A percentile compares a stretch with the other conserved stretches of the same genome.
Conservation (phyloP, 2,888 invertebrate genomes). For the Cylindroiulus punctatus region DNA sequence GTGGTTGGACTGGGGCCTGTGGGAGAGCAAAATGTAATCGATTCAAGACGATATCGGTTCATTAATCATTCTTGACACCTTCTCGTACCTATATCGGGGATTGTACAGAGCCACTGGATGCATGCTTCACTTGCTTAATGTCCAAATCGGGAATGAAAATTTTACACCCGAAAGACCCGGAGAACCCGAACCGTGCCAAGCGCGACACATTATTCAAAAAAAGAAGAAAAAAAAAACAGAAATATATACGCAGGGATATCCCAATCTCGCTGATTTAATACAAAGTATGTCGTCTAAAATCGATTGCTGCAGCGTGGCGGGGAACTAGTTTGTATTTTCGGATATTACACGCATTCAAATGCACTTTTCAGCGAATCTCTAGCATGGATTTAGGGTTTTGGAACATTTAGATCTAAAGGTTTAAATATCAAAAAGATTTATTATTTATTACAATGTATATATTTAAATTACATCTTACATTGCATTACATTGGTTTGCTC, state of each 20-base stretch:
- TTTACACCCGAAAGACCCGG: constrained; percentile 53
- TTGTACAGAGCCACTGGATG: constrained; percentile 42
- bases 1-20: constrained; percentile 19
- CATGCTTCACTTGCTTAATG: constrained; percentile 48
- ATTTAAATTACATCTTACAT: too few species aligned
- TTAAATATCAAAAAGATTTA: too few species aligned
- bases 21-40: constrained; percentile 50
- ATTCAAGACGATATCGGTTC: constrained; percentile 53
- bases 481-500: too few species aligned
- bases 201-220: constrained; percentile 44
- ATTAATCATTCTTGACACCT: constrained; percentile 56
- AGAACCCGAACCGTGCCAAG: constrained; percentile 28
- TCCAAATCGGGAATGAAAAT: constrained; percentile 54
- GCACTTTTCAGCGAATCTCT: not conserved
- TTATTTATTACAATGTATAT: too few species aligned
- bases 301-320: not conserved
- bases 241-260: not conserved
- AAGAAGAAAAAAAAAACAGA: not conserved
- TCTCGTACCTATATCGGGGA: constrained; percentile 39
- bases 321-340: not conserved
- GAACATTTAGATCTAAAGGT: not conserved
- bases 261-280: constrained; percentile 48
- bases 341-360: constrained; percentile 26
- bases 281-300: constrained; percentile 50
- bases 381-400: not conserved